Percentiles rank a stretch among this genome's conserved stretches.
Conservation (phyloP, 1,140 invertebrate species). For the Aphelenchoides fujianensis region DNA sequence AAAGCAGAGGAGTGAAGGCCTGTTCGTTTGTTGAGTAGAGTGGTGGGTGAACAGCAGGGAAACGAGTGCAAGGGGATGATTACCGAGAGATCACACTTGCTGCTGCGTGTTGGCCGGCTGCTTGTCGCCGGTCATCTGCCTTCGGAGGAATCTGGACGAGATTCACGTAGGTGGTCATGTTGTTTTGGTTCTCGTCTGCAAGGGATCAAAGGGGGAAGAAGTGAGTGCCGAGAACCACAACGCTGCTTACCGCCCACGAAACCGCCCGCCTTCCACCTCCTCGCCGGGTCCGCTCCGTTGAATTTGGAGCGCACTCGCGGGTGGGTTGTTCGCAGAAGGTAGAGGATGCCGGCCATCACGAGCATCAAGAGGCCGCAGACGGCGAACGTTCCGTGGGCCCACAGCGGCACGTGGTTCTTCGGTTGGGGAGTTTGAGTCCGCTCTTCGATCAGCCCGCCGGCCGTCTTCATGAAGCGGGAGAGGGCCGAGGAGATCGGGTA, state of each 20-base stretch:
- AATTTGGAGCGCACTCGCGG: constrained; percentile 18
- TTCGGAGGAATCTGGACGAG: constrained; percentile 10
- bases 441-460: background rate
- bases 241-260: constrained; percentile 26
- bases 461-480: background rate
- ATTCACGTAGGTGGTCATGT: constrained; percentile 11
- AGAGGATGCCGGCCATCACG: constrained; percentile 19
- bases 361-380: constrained; percentile 10
- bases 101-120: constrained; percentile 9
- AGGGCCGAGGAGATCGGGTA: constrained; percentile 2
- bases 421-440: constrained; percentile 10
- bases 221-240: background rate
- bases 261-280: constrained; percentile 26
- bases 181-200: constrained; percentile 14
- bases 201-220: constrained; percentile 2
- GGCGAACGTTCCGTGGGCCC: constrained; percentile 13
- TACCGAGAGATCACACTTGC: background rate
- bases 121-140: background rate
- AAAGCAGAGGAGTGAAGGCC: background rate
- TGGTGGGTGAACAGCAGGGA: background rate
- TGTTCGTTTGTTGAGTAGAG: no score
- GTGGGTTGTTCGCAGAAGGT: constrained; percentile 10
- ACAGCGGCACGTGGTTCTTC: constrained; percentile 23
- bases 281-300: constrained; percentile 8
- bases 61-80: background rate